Base-by-base conservation (phyloP, 1,140 invertebrate species). In the Mycetomoellerius zeteki region DNA sequence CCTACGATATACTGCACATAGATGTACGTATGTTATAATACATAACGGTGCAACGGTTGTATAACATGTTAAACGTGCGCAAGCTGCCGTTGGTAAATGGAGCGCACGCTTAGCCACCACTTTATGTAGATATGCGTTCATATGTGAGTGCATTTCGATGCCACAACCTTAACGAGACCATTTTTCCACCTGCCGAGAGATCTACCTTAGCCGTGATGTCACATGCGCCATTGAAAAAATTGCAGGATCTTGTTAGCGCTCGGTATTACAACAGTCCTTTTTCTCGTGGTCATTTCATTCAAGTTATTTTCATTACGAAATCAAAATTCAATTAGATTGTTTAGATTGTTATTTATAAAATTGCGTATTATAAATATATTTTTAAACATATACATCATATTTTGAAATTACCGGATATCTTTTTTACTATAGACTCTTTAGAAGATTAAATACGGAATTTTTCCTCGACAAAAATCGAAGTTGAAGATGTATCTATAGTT, bases 31-130 rank as follows among this genome's bases (percentile, higher is more conserved):
- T 73, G 56, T 84, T 94, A 92, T 93, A 93, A 94, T 92, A 91
- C 90, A 94, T 93, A 93, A 93, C 94, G 89, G 89, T 89, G 88
- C 81, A 84, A 72, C 21, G 33, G 21, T 94, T 94, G 94, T 94
- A 94, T 94, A 94, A 95, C 92, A 92, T 78, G 69, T 75, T 88
- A 91, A 93, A 93, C 89, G 91, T 92, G 82, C 86, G 58, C 85
- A 2, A 80, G 73, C 24, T 67, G 75, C 86, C 88, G 33, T 90
- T 72, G 58, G 86, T 90, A 90, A 89, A 90, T 90, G 77, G 90
- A 90, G 43, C 86, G 76, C 60, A 12, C 72, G 54, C 60, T 52
- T 30, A 24, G 73, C 67, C 37, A 87, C 67, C 37, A 87, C 67
- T 88, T 89, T 87, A 91, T 91, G 89, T 81, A 80, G 72, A 91